Conservation (phyloP, 2,888 invertebrate genomes). For the Ischnura elegans region DNA sequence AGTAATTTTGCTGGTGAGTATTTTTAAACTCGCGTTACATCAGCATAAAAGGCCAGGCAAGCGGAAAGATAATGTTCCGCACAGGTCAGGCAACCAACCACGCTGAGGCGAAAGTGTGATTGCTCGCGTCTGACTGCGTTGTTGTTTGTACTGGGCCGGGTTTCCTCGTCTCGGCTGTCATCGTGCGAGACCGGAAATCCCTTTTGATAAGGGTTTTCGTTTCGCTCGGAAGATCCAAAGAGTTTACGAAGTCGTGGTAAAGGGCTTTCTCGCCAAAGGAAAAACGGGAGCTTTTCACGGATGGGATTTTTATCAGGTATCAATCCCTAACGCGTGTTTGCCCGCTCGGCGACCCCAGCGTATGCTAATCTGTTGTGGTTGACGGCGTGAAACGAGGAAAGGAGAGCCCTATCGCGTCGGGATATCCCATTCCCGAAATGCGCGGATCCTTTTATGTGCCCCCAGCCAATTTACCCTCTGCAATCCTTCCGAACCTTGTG, state of each 20-base stretch:
- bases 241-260: neutral
- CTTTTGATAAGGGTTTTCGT: neutral
- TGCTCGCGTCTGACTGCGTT: too few species aligned
- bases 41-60: too few species aligned
- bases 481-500: neutral
- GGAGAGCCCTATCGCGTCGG: neutral
- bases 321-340: neutral
- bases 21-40: too few species aligned
- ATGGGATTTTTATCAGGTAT: neutral
- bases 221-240: neutral
- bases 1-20: too few species aligned
- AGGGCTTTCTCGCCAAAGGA: neutral
- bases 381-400: neutral
- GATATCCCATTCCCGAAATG: neutral
- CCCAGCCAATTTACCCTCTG: neutral
- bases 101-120: too few species aligned
- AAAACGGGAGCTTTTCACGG: neutral
- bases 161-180: too few species aligned
- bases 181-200: neutral
- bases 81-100: too few species aligned
- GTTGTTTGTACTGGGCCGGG: too few species aligned
- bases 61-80: too few species aligned
- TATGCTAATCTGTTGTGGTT: slow-evolving; percentile 8
- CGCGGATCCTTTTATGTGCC: slow-evolving; percentile 15
- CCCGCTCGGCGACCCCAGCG: neutral